A percentile compares a stretch with the other conserved stretches of the same genome.
Evolutionary conservation across 1,140 invertebrate genomes (phyloP).

Genomic region (Gonioctena quinquepunctata): DNA sequence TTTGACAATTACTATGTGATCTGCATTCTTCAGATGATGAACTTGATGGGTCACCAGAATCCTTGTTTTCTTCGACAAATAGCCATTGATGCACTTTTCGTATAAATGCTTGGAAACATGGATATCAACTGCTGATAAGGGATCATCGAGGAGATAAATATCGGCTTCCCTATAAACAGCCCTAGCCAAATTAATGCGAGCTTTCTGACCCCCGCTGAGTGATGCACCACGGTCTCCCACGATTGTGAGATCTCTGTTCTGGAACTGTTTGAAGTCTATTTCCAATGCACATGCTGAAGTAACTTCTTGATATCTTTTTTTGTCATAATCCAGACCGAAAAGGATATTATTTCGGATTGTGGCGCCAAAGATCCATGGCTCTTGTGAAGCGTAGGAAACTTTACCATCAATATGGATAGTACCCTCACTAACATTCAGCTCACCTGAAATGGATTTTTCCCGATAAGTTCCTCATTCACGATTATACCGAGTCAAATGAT

Average conservation of each 20-base stretch:
- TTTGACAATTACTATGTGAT: slow-evolving; percentile 65
- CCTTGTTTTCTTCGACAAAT: slow-evolving; percentile 69
- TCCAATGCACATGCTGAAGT: slow-evolving; percentile 64
- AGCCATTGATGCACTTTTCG: slow-evolving; percentile 66
- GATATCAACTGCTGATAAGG: slow-evolving; percentile 76
- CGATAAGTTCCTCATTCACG: too few species aligned
- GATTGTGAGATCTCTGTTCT: slow-evolving; percentile 72
- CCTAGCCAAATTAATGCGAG: slow-evolving; percentile 73
- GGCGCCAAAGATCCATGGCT: slow-evolving; percentile 70
- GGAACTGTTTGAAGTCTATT: slow-evolving; percentile 71
- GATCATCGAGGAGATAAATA: slow-evolving; percentile 77
- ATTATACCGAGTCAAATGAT: too few species aligned
- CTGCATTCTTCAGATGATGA: slow-evolving; percentile 74
- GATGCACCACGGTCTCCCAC: slow-evolving; percentile 79
- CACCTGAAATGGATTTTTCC: too few species aligned
- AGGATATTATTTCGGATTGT: slow-evolving; percentile 72
- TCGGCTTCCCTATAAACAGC: slow-evolving; percentile 59
- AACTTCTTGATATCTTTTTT: slow-evolving; percentile 62
- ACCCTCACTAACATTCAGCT: slow-evolving; percentile 62
- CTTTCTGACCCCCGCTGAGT: slow-evolving; percentile 81
- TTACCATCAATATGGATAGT: slow-evolving; percentile 58
- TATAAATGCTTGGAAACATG: slow-evolving; percentile 75
- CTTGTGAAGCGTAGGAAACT: slow-evolving; percentile 72
- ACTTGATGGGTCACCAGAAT: slow-evolving; percentile 84
- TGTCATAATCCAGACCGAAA: slow-evolving; percentile 67